Evolutionary conservation across 2,797 vertebrate genomes (phyloP).

Genomic region (Gymnothorax javanicus): DNA sequence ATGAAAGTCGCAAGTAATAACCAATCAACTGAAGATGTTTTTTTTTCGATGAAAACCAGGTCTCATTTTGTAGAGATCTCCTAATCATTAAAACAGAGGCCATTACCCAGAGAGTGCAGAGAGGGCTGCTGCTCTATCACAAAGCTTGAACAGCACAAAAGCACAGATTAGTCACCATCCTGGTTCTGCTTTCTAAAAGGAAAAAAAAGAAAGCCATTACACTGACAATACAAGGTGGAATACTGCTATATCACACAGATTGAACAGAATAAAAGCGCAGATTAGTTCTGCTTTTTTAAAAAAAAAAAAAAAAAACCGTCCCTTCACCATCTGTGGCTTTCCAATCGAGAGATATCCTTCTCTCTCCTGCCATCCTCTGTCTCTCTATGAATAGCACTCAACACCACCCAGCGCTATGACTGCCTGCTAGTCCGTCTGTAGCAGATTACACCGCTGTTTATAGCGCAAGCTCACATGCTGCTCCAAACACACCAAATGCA

Average conservation of each 20-base stretch:
- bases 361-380: neutral
- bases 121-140: neutral
- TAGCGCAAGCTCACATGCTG: neutral
- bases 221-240: too few relatives aligned
- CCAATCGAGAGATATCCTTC: neutral
- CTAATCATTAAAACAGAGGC: neutral
- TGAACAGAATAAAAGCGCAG: neutral
- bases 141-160: neutral
- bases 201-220: neutral
- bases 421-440: neutral
- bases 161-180: neutral
- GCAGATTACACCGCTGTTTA: slow-evolving; percentile 3
- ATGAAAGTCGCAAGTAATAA: neutral
- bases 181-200: neutral
- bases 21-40: neutral
- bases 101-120: neutral
- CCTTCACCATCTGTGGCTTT: slow-evolving; percentile 14
- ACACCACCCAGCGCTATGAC: neutral
- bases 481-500: neutral
- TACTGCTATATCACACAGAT: neutral
- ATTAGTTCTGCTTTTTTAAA: neutral
- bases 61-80: neutral
- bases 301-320: neutral
- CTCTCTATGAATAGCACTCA: neutral
- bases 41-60: neutral